Evolutionary conservation across 2,113 vertebrate species (phyloP).

Genomic region (Cyphomyrus plagiostoma): DNA sequence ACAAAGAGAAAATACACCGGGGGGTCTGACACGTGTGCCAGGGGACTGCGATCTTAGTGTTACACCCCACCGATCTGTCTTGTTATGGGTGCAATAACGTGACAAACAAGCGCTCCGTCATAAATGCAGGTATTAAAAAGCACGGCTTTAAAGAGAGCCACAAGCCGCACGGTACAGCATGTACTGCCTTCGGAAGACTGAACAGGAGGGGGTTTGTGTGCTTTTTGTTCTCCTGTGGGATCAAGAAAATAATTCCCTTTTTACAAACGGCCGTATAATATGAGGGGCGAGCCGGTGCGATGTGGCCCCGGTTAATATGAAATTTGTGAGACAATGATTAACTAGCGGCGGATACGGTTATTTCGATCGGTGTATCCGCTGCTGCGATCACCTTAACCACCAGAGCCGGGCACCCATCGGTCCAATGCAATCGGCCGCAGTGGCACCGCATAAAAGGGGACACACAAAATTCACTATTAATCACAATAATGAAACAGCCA

Average conservation of each 20-base stretch:
- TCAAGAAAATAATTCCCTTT: neutral
- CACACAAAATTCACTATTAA: neutral
- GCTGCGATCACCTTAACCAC: neutral
- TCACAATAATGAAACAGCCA: neutral
- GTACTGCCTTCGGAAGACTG: neutral
- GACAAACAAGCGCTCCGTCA: neutral
- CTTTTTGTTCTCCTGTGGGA: neutral
- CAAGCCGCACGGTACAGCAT: neutral
- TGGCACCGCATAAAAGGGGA: neutral
- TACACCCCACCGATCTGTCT: neutral
- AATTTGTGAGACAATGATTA: neutral
- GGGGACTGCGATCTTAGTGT: neutral
- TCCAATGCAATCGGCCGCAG: constrained; percentile 1
- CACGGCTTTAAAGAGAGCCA: neutral
- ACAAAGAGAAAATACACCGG: constrained; percentile 11
- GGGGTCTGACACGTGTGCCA: constrained; percentile 7
- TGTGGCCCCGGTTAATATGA: neutral
- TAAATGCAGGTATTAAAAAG: neutral
- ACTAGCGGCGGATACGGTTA: neutral
- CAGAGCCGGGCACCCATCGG: neutral
- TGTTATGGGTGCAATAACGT: neutral
- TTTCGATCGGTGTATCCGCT: neutral
- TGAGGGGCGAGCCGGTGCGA: neutral
- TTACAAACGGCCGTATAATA: neutral
- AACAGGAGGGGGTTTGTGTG: neutral